Base-by-base conservation (phyloP, 2,888 invertebrate genomes). In the Hyppa rectilinea region DNA sequence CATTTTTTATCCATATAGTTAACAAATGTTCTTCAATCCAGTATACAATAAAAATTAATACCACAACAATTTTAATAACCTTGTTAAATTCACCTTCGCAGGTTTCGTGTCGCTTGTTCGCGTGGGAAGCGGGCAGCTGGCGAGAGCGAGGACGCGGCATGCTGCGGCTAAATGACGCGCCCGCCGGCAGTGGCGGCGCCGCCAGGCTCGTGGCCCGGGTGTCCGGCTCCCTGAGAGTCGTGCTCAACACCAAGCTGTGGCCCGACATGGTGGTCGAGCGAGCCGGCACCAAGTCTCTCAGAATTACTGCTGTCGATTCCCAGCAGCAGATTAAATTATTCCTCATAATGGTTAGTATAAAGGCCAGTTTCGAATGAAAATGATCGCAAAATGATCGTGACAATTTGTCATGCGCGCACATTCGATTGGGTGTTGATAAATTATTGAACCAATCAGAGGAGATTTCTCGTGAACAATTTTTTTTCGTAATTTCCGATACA, bases 171-270 rank as follows among this genome's bases (percentile, higher is more conserved):
- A 99, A 99, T 95, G 99, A 99, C 93, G 96, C 87, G 92, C 95
- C 90, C 90, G 95, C 82, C 20, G 88, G 85, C 61, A 74, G 71
- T 66, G 80, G 73, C 71, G 84, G 83, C 71, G 85, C 77, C 50
- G 88, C 99, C 97, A 76, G 99, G 77, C 96, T 99, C 20, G 98
- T 99, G 31, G 98, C 99, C 90, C 97, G 99, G 78, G 98, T 98
- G 38, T 97, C 98, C 26, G 99, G 99, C 61, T 99, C 98, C 85
- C 97, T 99, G 82, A 97, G 99, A 67, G 97, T 99, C 64, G 97
- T 99, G 88, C 96, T 99, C 71, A 99, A 99, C 93, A 99, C 99
- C 50, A 99, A 99, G 96, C 96, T 98, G 79, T 99, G 99, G 98
- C 97, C 98, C 9, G 99, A 98, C 78, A 99, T 99, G 99, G 97